Evolutionary conservation across 2,797 vertebrate species (phyloP).

Genomic region (Crenichthys baileyi): DNA sequence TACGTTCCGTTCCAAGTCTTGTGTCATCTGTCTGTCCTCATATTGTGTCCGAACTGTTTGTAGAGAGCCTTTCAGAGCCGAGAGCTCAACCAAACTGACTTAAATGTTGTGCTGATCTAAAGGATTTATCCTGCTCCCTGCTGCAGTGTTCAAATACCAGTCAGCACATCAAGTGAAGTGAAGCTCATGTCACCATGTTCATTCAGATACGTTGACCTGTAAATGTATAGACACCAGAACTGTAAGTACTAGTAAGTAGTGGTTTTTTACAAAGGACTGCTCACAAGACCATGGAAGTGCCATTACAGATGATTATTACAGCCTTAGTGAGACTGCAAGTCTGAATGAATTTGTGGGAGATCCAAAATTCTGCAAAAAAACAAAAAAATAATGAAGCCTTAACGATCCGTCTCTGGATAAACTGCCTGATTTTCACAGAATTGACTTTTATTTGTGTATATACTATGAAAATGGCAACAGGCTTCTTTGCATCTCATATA

Average conservation of each 20-base stretch:
- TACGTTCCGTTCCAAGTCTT: constrained; percentile 55
- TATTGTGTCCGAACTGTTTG: constrained; percentile 35
- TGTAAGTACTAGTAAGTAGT: constrained; percentile 72
- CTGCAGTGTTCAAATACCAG: constrained; percentile 16
- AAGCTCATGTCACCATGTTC: constrained; percentile 37
- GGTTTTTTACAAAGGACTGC: constrained; percentile 66
- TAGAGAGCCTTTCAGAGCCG: constrained; percentile 42
- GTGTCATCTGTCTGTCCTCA: constrained; percentile 42
- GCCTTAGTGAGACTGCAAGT: constrained; percentile 71
- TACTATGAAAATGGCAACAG: constrained; percentile 38
- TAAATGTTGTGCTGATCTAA: constrained; percentile 32
- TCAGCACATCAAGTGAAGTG: constrained; percentile 18
- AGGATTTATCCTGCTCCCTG: constrained; percentile 32
- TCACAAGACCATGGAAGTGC: constrained; percentile 77
- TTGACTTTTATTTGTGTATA: constrained; percentile 65
- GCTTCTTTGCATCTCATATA: constrained; percentile 35
- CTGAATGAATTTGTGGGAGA: constrained; percentile 65
- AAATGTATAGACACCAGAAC: constrained; percentile 64
- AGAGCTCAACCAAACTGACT: constrained; percentile 54
- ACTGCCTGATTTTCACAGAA: constrained; percentile 59
- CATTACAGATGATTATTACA: constrained; percentile 71
- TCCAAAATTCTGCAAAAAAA: constrained; percentile 64
- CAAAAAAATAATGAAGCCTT: constrained; percentile 70
- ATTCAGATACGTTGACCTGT: constrained; percentile 57
- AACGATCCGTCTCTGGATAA: constrained; percentile 61